Conservation (phyloP, 2,888 invertebrate species). For the Emmelina monodactyla region DNA sequence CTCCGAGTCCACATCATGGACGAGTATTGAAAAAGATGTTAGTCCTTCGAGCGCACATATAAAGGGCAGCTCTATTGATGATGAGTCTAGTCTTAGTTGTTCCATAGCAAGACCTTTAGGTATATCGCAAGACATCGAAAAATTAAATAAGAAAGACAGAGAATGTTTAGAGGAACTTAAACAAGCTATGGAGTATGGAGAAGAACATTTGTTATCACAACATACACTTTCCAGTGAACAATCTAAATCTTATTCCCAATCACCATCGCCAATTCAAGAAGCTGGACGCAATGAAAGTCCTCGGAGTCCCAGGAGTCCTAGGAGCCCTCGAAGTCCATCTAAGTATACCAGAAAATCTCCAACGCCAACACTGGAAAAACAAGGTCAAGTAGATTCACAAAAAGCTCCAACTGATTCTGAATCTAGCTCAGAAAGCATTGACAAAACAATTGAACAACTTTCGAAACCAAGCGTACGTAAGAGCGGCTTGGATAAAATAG, state of each 20-base stretch:
- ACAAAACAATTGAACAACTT: constrained; percentile 55
- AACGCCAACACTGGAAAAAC: constrained; percentile 70
- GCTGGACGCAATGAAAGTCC: constrained; percentile 48
- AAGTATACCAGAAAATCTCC: constrained; percentile 53
- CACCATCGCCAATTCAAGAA: constrained; percentile 45
- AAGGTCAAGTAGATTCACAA: constrained; percentile 62
- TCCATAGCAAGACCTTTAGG: constrained; percentile 82
- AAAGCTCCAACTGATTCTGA: constrained; percentile 68
- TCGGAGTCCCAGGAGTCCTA: constrained; percentile 7
- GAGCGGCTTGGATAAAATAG: constrained; percentile 44
- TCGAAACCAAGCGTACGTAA: constrained; percentile 57
- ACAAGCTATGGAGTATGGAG: constrained; percentile 64
- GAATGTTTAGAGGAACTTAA: constrained; percentile 68
- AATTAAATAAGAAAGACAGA: constrained; percentile 69
- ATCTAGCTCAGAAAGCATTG: constrained; percentile 62
- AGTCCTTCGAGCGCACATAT: constrained; percentile 69
- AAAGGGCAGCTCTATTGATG: constrained; percentile 73
- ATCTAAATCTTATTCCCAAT: constrained; percentile 54
- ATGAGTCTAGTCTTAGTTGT: constrained; percentile 79
- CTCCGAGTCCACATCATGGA: constrained; percentile 82
- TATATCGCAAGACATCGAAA: constrained; percentile 76
- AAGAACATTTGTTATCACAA: constrained; percentile 52
- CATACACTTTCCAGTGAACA: constrained; percentile 54
- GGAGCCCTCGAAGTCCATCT: constrained; percentile 42
- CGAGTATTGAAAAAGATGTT: constrained; percentile 76